A percentile compares a stretch with the other conserved stretches of the same genome.
Evolutionary conservation across 2,113 vertebrate species (phyloP).

Genomic region (Picathartes gymnocephalus): DNA sequence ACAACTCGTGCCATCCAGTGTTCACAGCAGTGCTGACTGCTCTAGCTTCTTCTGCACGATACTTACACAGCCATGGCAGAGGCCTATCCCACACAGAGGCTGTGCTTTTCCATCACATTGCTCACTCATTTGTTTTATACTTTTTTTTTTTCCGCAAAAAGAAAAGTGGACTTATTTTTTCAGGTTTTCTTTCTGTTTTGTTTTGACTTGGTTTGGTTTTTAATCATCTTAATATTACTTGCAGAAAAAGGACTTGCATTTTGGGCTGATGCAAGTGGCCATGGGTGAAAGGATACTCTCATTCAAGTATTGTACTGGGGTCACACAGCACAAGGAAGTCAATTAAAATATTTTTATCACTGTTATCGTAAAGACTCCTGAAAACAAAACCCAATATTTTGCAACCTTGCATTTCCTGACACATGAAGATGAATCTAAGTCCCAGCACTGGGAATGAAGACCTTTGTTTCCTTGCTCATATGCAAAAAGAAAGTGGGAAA

Average conservation of each 20-base stretch:
- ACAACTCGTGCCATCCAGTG: fast-evolving
- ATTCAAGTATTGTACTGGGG: neutral
- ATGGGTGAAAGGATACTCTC: neutral
- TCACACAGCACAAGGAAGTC: neutral
- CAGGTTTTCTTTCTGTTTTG: neutral
- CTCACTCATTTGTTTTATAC: neutral
- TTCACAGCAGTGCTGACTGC: neutral
- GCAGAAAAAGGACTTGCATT: neutral
- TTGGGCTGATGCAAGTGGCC: neutral
- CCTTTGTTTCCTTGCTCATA: neutral
- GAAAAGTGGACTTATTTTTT: neutral
- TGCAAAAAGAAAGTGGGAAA: neutral
- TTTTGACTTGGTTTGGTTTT: neutral
- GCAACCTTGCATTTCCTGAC: neutral
- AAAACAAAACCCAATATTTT: neutral
- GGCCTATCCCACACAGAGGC: neutral
- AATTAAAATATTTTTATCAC: neutral
- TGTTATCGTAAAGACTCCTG: neutral
- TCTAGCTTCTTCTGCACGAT: neutral
- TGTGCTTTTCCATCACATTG: neutral
- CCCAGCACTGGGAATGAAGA: neutral
- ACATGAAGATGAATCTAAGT: neutral
- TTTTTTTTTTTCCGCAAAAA: neutral
- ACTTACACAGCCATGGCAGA: neutral
- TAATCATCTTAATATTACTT: neutral